These are phyloP conservation scores for Lycophotia porphyrea DNA, from an alignment of 2,888 invertebrate species.

Conservation along the genomic window DNA sequence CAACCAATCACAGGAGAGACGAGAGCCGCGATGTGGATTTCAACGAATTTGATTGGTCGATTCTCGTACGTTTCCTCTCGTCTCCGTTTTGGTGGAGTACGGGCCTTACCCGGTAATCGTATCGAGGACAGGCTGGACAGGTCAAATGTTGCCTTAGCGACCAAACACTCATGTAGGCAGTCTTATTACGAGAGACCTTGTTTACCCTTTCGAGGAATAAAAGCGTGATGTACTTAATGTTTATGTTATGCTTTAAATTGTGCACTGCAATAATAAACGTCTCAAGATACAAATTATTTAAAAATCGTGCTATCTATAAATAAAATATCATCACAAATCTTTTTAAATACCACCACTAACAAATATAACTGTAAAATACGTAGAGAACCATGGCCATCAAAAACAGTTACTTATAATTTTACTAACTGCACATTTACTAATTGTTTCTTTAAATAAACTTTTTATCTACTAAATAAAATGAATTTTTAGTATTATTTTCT, in stretches of 20 bases:
- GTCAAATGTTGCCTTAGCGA: not conserved
- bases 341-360: too few species aligned
- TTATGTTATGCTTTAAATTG: slow-evolving; percentile 17
- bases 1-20: not conserved
- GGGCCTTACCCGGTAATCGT: not conserved
- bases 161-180: not conserved
- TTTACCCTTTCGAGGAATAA: not conserved
- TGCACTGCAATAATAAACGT: slow-evolving; percentile 9
- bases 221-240: not conserved
- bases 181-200: not conserved
- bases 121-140: not conserved
- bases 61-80: not conserved
- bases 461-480: too few species aligned
- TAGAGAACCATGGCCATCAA: too few species aligned
- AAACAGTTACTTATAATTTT: too few species aligned
- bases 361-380: too few species aligned
- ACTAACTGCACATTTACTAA: too few species aligned
- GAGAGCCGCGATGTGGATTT: not conserved
- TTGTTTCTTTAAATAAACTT: too few species aligned
- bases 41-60: not conserved
- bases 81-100: not conserved
- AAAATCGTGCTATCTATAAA: too few species aligned
- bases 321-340: not conserved
- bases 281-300: not conserved
- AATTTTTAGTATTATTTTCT: too few species aligned